These are phyloP conservation scores for Temnothorax rugatulus DNA, from an alignment of 2,888 invertebrate genomes.

Conservation along the genomic window DNA sequence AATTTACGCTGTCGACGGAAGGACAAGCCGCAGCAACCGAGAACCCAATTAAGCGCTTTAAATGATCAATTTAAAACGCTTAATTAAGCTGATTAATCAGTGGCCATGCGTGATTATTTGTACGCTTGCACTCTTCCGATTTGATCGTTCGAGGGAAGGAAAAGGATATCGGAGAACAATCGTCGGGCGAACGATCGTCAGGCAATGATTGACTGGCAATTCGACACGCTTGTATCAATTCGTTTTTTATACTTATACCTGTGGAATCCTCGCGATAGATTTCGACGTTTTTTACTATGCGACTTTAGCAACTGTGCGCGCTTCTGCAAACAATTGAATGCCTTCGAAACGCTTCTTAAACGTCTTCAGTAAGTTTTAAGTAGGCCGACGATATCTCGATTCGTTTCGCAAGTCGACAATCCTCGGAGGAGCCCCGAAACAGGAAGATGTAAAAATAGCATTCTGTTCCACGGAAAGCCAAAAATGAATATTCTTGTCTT, in stretches of 20 bases:
- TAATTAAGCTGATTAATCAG: neutral
- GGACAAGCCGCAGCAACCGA: neutral
- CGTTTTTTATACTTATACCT: neutral
- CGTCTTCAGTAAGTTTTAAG: conserved; percentile 26
- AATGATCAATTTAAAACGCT: conserved; percentile 14
- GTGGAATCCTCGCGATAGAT: neutral
- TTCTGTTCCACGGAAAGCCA: conserved; percentile 61
- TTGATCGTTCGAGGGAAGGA: neutral
- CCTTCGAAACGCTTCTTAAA: neutral
- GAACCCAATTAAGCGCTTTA: neutral
- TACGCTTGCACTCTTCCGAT: neutral
- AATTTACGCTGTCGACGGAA: neutral
- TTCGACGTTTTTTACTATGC: neutral
- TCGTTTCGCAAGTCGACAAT: conserved; percentile 15
- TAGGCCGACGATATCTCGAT: conserved; percentile 12
- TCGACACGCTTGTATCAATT: neutral
- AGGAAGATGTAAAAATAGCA: conserved; percentile 21
- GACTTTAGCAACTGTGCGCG: conserved; percentile 3
- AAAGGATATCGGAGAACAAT: neutral
- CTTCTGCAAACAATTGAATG: neutral
- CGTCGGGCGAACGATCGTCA: neutral
- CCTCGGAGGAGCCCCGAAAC: conserved; percentile 16
- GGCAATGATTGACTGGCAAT: conserved; percentile 1
- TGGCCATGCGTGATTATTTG: neutral
- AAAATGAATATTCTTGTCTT: conserved; percentile 65